A percentile compares a stretch with the other conserved stretches of the same genome.
Evolutionary conservation across 2,888 invertebrate genomes (phyloP).

Genomic region (Acholoe squamosa): DNA sequence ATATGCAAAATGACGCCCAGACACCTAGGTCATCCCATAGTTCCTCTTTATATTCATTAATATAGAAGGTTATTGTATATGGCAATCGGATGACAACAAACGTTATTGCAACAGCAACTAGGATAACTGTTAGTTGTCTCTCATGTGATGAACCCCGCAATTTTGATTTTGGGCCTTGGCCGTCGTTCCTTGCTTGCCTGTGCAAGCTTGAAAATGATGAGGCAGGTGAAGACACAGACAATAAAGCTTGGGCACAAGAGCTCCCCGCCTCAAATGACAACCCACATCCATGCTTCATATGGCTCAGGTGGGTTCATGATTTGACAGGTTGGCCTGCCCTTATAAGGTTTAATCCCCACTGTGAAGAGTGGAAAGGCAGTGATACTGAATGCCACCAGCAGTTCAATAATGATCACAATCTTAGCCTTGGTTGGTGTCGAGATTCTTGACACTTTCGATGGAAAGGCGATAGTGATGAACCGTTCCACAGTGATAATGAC

Average conservation of each 20-base stretch:
- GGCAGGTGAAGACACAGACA: slow-evolving; percentile 53
- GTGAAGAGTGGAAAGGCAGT: slow-evolving; percentile 48
- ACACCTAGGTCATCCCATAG: not conserved
- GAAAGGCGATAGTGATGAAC: slow-evolving; percentile 61
- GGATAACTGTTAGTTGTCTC: slow-evolving; percentile 57
- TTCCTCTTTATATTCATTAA: slow-evolving; percentile 56
- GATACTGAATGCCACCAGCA: slow-evolving; percentile 39
- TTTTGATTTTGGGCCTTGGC: slow-evolving; percentile 13
- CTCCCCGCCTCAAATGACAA: slow-evolving; percentile 51
- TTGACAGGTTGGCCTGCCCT: slow-evolving; percentile 12
- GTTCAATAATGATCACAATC: slow-evolving; percentile 51
- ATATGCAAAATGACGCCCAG: slow-evolving; percentile 50
- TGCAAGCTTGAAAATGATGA: slow-evolving; percentile 58
- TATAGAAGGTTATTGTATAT: slow-evolving; percentile 52
- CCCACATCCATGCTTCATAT: slow-evolving; percentile 61
- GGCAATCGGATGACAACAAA: slow-evolving; percentile 62
- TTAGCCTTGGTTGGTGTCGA: slow-evolving; percentile 62
- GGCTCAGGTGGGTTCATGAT: slow-evolving; percentile 39
- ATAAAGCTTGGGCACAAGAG: slow-evolving; percentile 61
- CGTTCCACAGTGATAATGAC: slow-evolving; percentile 63
- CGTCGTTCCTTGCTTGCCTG: slow-evolving; percentile 32
- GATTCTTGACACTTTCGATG: slow-evolving; percentile 55
- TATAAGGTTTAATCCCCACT: not conserved
- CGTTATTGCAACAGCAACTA: slow-evolving; percentile 61
- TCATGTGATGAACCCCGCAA: slow-evolving; percentile 55